Conservation (phyloP, 2,797 vertebrate species). For the Characodon lateralis region DNA sequence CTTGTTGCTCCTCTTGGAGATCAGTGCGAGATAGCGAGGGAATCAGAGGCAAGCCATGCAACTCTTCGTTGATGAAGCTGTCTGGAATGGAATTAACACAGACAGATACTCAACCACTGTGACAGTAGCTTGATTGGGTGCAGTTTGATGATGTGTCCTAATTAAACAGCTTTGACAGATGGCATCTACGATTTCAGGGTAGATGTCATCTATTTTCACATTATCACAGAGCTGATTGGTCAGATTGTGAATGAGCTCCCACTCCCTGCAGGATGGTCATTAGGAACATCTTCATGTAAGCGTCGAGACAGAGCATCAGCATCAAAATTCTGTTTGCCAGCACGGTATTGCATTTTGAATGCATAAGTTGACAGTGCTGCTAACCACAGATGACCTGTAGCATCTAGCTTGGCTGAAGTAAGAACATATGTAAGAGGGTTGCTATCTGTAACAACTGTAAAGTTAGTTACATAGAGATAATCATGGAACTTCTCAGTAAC, state of each 20-base stretch:
- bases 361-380: no score
- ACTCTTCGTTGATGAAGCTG: neutral
- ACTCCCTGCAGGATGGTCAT: neutral
- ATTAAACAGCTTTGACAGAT: neutral
- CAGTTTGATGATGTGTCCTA: neutral
- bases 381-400: no score
- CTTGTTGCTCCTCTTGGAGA: neutral
- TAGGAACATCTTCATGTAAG: neutral
- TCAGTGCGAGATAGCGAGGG: neutral
- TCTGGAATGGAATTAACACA: neutral
- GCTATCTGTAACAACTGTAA: no score
- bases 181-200: conserved; percentile 1
- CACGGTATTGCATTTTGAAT: no score
- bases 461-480: no score
- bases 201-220: neutral
- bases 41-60: neutral
- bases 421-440: no score
- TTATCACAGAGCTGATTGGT: neutral
- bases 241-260: neutral
- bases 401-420: no score
- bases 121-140: neutral
- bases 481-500: no score
- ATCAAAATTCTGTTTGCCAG: no score
- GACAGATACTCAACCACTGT: neutral
- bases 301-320: no score